Conservation (phyloP, 2,113 vertebrate genomes). For the Xerus inauris region DNA sequence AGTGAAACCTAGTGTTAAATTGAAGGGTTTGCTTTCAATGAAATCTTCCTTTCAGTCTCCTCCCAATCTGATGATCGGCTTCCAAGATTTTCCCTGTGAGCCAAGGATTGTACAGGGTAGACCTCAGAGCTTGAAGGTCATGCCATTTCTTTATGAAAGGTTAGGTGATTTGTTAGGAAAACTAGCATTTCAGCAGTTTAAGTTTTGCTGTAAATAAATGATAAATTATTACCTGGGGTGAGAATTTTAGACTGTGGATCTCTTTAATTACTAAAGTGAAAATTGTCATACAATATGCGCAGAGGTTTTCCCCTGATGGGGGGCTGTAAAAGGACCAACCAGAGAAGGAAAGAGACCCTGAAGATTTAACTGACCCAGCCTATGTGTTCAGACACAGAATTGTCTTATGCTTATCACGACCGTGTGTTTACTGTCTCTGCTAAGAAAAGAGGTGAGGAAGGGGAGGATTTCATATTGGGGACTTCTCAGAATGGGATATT, state of each 20-base stretch:
- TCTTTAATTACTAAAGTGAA: neutral
- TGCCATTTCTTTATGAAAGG: neutral
- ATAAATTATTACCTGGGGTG: neutral
- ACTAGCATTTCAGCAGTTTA: neutral
- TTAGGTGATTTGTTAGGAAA: neutral
- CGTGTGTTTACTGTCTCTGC: neutral
- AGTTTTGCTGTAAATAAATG: neutral
- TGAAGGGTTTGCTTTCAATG: neutral
- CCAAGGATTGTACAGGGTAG: neutral
- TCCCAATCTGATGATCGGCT: neutral
- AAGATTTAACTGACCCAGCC: neutral
- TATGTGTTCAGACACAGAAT: neutral
- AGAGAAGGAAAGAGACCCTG: neutral
- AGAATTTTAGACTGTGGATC: neutral
- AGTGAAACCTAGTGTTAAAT: neutral
- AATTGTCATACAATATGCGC: neutral
- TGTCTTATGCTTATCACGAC: neutral
- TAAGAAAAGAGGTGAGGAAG: neutral
- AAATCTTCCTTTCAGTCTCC: neutral
- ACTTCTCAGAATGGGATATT: neutral
- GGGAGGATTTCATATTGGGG: neutral
- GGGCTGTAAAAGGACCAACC: neutral
- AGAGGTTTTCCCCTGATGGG: neutral
- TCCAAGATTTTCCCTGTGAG: neutral
- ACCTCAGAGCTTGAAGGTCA: neutral